phyloP scores from a whole-genome alignment of 2,888 invertebrate species.

The Meghimatium bilineatum region DNA sequence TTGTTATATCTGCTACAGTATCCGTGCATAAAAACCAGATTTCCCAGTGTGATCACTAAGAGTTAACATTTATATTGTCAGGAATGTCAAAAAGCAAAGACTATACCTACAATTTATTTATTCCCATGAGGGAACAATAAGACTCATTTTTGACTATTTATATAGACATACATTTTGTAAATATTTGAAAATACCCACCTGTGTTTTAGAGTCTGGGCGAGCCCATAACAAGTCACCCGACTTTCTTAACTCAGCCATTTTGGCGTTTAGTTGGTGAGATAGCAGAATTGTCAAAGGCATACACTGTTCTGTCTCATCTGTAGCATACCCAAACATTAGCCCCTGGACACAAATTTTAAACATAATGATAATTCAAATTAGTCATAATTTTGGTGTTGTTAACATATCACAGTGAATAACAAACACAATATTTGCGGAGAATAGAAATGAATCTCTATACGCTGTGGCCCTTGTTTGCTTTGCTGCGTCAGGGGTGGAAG shows the following conservation, averaged over 20 bases:
- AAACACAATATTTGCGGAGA: not conserved
- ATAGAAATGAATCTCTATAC: too few species aligned
- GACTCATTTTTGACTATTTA: not conserved
- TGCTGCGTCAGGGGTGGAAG: too few species aligned
- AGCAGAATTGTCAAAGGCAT: conserved; percentile 76
- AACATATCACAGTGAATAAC: not conserved
- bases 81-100: too few species aligned
- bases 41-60: too few species aligned
- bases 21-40: too few species aligned
- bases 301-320: conserved; percentile 75
- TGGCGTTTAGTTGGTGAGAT: conserved; percentile 72
- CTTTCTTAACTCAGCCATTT: conserved; percentile 70
- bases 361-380: not conserved
- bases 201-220: conserved; percentile 74
- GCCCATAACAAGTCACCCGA: conserved; percentile 72
- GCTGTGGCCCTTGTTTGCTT: too few species aligned
- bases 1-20: too few species aligned
- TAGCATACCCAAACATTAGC: conserved; percentile 77
- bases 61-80: too few species aligned
- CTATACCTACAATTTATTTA: too few species aligned
- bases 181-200: conserved; percentile 57
- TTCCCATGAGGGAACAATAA: too few species aligned
- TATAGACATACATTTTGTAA: not conserved
- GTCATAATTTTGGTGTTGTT: not conserved
- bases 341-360: conserved; percentile 58